Conservation (phyloP, 2,888 invertebrate species). For the Dynastes tityus region DNA sequence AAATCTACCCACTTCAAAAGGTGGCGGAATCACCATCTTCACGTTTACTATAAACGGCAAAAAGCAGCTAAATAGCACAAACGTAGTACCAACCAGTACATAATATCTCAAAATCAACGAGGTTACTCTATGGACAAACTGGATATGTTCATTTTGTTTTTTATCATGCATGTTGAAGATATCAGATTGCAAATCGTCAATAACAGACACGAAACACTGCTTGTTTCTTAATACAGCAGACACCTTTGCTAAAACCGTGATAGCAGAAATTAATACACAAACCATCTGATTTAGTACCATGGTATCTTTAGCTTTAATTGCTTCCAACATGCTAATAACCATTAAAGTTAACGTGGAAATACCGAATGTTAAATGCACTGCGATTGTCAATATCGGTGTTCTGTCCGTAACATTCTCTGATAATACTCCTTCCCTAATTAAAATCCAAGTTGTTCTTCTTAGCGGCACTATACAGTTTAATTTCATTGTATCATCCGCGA, state of each 20-base stretch:
- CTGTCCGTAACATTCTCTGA: neutral
- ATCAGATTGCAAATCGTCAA: slow-evolving; percentile 6
- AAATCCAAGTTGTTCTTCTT: neutral
- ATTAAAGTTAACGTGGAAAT: neutral
- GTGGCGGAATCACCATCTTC: neutral
- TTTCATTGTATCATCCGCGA: neutral
- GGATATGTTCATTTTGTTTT: neutral
- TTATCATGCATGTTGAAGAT: neutral
- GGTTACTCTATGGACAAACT: neutral
- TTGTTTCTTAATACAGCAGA: neutral
- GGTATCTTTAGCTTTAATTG: neutral
- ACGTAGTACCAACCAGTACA: neutral
- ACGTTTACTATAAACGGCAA: neutral
- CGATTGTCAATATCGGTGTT: neutral
- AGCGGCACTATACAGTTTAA: neutral
- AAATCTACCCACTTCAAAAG: neutral
- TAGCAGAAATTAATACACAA: neutral
- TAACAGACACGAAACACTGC: neutral
- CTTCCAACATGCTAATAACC: neutral
- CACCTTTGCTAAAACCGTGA: neutral
- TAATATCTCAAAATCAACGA: neutral
- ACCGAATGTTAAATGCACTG: neutral
- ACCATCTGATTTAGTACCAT: neutral
- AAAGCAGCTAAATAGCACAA: slow-evolving; percentile 5
- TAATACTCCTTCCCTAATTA: neutral